Conservation (phyloP, 2,113 vertebrate species). For the Ifrita kowaldi region DNA sequence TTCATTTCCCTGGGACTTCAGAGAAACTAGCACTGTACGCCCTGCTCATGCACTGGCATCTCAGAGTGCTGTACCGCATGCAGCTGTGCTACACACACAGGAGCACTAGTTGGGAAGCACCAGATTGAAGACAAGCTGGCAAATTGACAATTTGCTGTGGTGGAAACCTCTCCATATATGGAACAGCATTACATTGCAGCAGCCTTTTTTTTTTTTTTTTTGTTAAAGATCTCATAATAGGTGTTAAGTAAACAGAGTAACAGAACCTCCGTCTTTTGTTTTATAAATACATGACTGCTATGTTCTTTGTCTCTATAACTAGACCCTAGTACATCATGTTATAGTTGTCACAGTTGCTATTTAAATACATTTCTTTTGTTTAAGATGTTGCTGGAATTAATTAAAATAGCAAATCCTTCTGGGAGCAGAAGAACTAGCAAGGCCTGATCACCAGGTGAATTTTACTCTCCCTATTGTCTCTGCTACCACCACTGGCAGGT, state of each 20-base stretch:
- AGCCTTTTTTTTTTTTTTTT: background rate
- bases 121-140: background rate
- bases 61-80: background rate
- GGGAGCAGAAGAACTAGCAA: background rate
- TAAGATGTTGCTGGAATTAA: background rate
- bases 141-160: background rate
- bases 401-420: background rate
- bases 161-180: accelerated
- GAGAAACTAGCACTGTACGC: background rate
- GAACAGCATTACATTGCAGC: background rate
- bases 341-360: background rate
- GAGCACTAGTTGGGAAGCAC: background rate
- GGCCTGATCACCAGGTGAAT: background rate
- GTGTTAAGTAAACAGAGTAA: background rate
- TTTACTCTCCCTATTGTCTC: background rate
- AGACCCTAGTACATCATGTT: background rate
- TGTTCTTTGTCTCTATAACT: background rate
- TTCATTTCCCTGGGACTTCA: background rate
- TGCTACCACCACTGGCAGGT: accelerated
- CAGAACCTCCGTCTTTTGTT: background rate
- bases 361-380: background rate
- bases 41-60: background rate
- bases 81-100: background rate
- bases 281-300: background rate
- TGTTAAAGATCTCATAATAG: background rate